These are phyloP conservation scores for Aporrectodea caliginosa DNA, from an alignment of 1,140 invertebrate species.

Conservation along the genomic window DNA sequence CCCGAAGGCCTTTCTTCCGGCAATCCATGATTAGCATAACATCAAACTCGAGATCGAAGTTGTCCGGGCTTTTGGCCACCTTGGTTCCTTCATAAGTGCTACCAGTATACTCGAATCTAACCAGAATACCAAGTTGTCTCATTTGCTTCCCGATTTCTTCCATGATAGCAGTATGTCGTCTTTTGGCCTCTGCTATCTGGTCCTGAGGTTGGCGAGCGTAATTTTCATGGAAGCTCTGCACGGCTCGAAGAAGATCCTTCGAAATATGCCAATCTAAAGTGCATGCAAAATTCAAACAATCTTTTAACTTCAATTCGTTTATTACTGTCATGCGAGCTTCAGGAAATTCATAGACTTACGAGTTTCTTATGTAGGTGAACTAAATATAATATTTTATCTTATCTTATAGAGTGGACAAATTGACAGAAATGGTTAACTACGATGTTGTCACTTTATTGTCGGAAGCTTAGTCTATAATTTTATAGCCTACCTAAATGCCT, in stretches of 20 bases:
- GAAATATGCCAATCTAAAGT: background rate
- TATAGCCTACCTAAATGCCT: no score
- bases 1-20: background rate
- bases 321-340: no score
- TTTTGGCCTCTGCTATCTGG: background rate
- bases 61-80: background rate
- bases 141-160: background rate
- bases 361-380: no score
- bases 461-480: no score
- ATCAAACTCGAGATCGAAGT: constrained; percentile 10
- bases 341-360: no score
- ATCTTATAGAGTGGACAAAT: no score
- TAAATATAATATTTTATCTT: no score
- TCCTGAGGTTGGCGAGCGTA: background rate
- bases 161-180: background rate
- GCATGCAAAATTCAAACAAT: no score
- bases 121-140: background rate
- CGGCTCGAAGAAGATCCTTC: background rate
- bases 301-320: no score
- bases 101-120: constrained; percentile 7
- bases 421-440: no score
- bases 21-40: constrained; percentile 5
- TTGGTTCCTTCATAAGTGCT: constrained; percentile 10
- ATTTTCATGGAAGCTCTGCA: constrained; percentile 4
- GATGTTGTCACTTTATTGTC: no score